Conservation (phyloP, 2,888 invertebrate genomes). For the Resseliella maxima region DNA sequence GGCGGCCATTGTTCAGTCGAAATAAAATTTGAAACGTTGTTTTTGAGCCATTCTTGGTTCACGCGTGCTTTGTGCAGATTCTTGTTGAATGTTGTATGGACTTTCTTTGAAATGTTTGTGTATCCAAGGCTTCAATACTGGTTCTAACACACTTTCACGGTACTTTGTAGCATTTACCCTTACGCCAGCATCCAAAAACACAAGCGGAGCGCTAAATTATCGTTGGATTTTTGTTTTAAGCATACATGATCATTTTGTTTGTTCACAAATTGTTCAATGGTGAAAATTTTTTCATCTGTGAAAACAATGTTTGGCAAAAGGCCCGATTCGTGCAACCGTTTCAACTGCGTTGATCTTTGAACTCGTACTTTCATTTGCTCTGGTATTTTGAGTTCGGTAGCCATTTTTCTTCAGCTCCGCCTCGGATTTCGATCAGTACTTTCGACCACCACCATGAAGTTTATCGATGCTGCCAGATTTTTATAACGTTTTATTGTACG, state of each 20-base stretch:
- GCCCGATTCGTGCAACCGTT: background rate
- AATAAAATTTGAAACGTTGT: background rate
- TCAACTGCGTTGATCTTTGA: background rate
- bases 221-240: slow-evolving; percentile 57
- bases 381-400: background rate
- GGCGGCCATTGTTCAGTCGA: background rate
- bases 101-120: background rate
- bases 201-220: slow-evolving; percentile 8
- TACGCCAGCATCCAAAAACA: background rate
- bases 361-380: background rate
- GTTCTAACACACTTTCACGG: background rate
- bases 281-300: slow-evolving; percentile 1
- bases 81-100: background rate
- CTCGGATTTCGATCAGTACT: too few relatives aligned
- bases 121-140: background rate
- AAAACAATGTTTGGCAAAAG: background rate
- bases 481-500: background rate
- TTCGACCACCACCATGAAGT: background rate
- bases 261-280: slow-evolving; percentile 57
- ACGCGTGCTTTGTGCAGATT: background rate
- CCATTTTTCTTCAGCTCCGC: background rate
- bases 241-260: slow-evolving; percentile 57
- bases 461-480: background rate
- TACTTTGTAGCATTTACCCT: background rate
- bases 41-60: background rate